phyloP scores from a whole-genome alignment of 2,888 invertebrate species.

The Ichneumon xanthorius region DNA sequence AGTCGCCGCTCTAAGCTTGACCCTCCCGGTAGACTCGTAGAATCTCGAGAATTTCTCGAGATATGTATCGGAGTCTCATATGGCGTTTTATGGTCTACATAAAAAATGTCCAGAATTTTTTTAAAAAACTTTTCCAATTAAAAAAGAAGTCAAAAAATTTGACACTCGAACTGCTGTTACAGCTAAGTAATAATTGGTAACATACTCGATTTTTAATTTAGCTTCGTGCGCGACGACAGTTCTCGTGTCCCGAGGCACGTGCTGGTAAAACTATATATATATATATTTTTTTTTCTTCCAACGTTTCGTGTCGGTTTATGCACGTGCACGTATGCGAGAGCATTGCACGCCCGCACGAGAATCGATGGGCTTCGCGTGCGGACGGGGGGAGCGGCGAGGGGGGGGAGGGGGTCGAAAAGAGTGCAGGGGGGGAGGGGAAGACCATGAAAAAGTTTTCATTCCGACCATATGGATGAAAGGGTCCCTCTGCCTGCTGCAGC shows the following conservation, averaged over 20 bases:
- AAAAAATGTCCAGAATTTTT: too few relatives aligned
- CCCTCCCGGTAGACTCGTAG: conserved; percentile 35
- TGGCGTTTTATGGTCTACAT: not conserved
- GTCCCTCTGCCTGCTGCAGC: conserved; percentile 14
- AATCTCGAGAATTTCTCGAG: conserved; percentile 47
- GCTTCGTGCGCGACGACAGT: not conserved
- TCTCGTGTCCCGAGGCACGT: conserved; percentile 2
- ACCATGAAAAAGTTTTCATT: conserved; percentile 58
- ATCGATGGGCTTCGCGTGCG: conserved; percentile 40
- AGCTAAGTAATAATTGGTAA: not conserved
- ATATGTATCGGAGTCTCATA: not conserved
- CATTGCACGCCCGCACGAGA: conserved; percentile 42
- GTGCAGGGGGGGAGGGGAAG: conserved; percentile 36
- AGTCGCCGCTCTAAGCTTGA: conserved; percentile 31
- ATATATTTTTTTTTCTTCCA: not conserved
- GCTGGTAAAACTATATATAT: conserved; percentile 9
- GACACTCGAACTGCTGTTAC: not conserved
- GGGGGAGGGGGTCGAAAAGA: conserved; percentile 29
- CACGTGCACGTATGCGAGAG: conserved; percentile 51
- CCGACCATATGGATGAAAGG: conserved; percentile 55
- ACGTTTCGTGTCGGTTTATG: conserved; percentile 28
- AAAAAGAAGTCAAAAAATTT: not conserved
- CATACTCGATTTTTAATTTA: not conserved
- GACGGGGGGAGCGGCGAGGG: conserved; percentile 7
- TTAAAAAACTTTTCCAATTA: too few relatives aligned